These are phyloP conservation scores for Neopipo cinnamomea DNA, from an alignment of 2,113 vertebrate species.

Conservation along the genomic window DNA sequence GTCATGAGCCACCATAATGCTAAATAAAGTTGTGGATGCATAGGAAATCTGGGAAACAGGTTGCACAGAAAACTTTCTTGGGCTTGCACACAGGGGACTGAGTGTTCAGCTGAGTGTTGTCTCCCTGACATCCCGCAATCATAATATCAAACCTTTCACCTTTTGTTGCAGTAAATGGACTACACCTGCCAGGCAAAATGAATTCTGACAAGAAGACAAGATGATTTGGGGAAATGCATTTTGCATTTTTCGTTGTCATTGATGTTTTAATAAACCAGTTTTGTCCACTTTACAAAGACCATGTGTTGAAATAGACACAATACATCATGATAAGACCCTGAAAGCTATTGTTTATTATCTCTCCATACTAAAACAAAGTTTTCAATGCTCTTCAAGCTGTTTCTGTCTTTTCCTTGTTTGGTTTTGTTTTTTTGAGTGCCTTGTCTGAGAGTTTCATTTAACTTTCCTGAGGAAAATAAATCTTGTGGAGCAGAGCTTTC, in stretches of 20 bases:
- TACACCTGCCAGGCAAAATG: not conserved
- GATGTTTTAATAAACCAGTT: not conserved
- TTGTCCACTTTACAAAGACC: not conserved
- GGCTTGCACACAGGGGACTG: not conserved
- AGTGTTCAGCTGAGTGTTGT: not conserved
- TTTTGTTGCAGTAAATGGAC: not conserved
- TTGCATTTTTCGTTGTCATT: not conserved
- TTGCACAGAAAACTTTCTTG: not conserved
- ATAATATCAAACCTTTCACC: not conserved
- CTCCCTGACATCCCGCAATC: not conserved
- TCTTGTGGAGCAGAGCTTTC: not conserved
- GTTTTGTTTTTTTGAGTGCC: slow-evolving; percentile 7
- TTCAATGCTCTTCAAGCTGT: not conserved
- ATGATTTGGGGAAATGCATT: not conserved
- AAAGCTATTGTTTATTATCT: slow-evolving; percentile 44
- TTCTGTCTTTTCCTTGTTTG: slow-evolving; percentile 28
- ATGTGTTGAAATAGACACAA: slow-evolving; percentile 11
- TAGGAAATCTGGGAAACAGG: not conserved
- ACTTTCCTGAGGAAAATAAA: not conserved
- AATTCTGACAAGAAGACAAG: not conserved
- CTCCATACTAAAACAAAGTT: not conserved
- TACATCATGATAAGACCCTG: not conserved
- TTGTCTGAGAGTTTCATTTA: not conserved
- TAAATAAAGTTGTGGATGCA: not conserved
- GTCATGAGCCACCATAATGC: not conserved